Evolutionary conservation across 1,140 invertebrate species (phyloP), one percentile per base, ranked within the genome.

Genomic region (Pseudomyrmex concolor): DNA sequence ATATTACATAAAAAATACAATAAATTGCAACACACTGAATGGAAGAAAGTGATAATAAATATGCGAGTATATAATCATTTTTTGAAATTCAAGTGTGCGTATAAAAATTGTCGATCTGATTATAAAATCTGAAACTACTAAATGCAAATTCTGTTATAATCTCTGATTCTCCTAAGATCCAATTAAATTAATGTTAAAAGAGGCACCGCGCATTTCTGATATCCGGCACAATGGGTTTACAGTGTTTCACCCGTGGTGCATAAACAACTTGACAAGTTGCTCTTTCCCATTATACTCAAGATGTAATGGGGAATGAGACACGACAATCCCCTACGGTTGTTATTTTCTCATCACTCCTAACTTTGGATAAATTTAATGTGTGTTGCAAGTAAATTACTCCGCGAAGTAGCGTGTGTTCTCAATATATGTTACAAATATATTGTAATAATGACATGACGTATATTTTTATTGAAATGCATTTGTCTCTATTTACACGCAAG

Each of bases 341-440:
- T 78, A 68, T 57, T 78, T 57, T 78, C 74, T 78, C 74, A 57
- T 78, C 68, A 68, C 45, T 51, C 45, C 19, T 63, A 74, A 62
- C 51, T 57, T 17, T 12, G 45, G 7, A 17, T 15, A 45, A 68
- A 78, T 68, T 43, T 68, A 67, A 78, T 78, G 43, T 48, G 25
- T 48, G 34, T 34, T 7, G 34, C 34, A 45, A 67, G 15, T 25
- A 4, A 68, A 78, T 68, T 78, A 78, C 2, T 45, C 13, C 51
- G 25, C 62, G 34, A 34, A 55, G 34, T 1, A 34, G 17, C 10
- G 54, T 2, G 2, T 74, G 19, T 48, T 45, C 9, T 67, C 17
- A 54, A 67, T 70, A 80, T 34, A 70, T 80, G 64, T 80, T 19
- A 19, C 4, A 13, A 78, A 15, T 78, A 55, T 4, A 19, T 34